Evolutionary conservation across 2,888 invertebrate genomes (phyloP), one percentile per base, ranked within the genome.

Genomic region (Quadroppia sp.): DNA sequence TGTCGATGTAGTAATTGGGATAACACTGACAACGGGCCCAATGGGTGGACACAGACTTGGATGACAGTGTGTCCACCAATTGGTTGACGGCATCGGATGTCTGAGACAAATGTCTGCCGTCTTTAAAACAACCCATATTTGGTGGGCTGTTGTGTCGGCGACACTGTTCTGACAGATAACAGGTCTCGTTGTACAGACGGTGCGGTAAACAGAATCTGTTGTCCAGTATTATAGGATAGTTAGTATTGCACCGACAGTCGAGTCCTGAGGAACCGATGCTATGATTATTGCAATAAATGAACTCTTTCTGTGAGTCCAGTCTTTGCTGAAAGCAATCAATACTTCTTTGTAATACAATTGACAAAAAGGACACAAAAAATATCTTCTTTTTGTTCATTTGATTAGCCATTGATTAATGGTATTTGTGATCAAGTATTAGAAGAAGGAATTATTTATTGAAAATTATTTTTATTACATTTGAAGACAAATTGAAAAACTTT

Each of bases 181-280:
- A 61, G n/a, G 13, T n/a, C 61, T 61, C 32, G 32, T 61, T 61
- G 17, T 32, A n/a, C 13, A 32, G 61, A 30, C 61, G 61, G n/a
- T 30, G 30, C 17, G 61, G 32, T n/a, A 61, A 30, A 61, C 61
- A 61, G n/a, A 61, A 61, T 61, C 61, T 61, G n/a, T 30, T 61
- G 32, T 61, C 61, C 61, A 61, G 32, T 32, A 32, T 32, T 32
- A 61, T 61, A 9, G 61, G 30, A 61, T 61, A 61, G 17, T 61
- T 13, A 32, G 32, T n/a, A 61, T 15, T 61, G 25, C 61, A 61
- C 25, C 25, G 11, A 53, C 53, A 53, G 23, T 53, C 53, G 23
- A 23, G 23, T 53, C 23, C 53, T 9, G 53, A 53, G 25, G 6
- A 9, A 25, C 9, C 9, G 11, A 53, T 53, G 23, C 6, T 9